A percentile compares a stretch with the other conserved stretches of the same genome.
Conservation (phyloP, 2,113 vertebrate genomes). For the Gallinago paraguaiae region DNA sequence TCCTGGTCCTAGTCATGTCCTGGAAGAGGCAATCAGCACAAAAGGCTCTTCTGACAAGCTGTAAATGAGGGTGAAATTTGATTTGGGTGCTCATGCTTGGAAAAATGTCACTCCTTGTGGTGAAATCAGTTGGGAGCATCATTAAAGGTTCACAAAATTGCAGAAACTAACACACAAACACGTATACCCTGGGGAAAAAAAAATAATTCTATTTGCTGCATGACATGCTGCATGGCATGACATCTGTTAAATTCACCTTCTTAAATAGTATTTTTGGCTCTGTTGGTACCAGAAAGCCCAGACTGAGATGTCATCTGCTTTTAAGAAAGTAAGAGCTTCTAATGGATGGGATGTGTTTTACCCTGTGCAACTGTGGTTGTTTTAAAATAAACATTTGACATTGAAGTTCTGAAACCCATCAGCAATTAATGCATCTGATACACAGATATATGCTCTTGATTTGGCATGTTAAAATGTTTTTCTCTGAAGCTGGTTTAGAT, state of each 20-base stretch:
- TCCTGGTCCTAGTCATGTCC: background rate
- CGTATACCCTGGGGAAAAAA: rapidly evolving
- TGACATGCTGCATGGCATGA: background rate
- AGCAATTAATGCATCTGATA: background rate
- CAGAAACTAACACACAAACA: background rate
- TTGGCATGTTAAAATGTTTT: background rate
- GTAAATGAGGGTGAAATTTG: background rate
- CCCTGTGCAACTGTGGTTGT: background rate
- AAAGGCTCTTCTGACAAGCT: background rate
- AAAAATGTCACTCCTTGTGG: background rate
- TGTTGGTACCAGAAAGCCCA: background rate
- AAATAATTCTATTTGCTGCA: rapidly evolving
- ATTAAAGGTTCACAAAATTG: background rate
- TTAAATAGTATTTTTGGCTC: background rate
- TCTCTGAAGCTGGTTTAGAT: background rate
- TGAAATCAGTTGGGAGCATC: background rate
- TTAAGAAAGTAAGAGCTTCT: background rate
- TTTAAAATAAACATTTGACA: constrained; percentile 13
- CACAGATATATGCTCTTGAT: background rate
- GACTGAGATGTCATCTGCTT: background rate
- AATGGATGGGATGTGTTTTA: background rate
- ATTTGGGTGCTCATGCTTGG: background rate
- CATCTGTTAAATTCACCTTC: constrained; percentile 25
- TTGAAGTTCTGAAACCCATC: background rate
- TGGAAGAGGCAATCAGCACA: background rate